Evolutionary conservation across 92 coral and sea anemone genomes (phyloP).

Genomic region (Phymanthus crucifer): DNA sequence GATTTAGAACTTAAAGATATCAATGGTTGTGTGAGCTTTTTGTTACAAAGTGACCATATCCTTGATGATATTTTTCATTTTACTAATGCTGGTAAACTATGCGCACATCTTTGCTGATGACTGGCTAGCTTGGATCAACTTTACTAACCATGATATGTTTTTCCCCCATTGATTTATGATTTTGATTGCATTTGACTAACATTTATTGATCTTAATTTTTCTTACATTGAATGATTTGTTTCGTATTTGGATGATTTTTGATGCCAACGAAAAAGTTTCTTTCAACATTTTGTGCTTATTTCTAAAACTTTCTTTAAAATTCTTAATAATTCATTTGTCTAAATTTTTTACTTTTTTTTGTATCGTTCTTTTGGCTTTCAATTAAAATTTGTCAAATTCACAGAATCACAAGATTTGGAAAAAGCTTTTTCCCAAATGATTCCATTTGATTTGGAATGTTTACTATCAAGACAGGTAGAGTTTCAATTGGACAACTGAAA

Average conservation of each 20-base stretch:
- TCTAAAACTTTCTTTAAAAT: no score
- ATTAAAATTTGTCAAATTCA: neutral
- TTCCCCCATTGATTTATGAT: neutral
- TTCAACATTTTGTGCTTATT: neutral
- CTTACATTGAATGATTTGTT: neutral
- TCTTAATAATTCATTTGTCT: neutral
- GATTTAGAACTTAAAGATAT: neutral
- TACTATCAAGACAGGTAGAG: no score
- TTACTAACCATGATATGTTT: neutral
- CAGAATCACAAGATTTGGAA: neutral
- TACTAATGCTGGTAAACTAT: no score
- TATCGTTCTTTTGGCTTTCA: neutral
- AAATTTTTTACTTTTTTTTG: neutral
- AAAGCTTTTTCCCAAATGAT: neutral
- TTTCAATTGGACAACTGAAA: no score
- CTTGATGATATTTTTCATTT: no score
- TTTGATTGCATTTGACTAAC: neutral
- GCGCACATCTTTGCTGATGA: neutral
- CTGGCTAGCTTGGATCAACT: neutral
- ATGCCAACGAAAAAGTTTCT: neutral
- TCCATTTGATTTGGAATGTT: neutral
- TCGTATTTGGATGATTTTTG: neutral
- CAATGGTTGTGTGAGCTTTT: neutral
- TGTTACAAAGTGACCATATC: no score
- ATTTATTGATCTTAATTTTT: neutral